Evolutionary conservation across 2,888 invertebrate species (phyloP).

Genomic region (Ormyrus thymus): DNA sequence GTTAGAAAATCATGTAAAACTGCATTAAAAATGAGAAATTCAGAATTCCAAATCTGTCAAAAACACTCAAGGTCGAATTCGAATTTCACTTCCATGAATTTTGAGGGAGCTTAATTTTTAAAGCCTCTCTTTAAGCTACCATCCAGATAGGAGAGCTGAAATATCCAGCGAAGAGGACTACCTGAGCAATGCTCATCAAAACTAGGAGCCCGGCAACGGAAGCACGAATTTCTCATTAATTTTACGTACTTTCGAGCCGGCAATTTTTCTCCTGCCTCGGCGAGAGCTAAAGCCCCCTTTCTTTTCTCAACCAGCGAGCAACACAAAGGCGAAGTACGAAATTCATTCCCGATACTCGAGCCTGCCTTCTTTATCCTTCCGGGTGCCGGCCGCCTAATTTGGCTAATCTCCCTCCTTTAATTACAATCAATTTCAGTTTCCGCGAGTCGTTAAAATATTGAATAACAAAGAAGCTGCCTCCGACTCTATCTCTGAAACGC

Average conservation of each 20-base stretch:
- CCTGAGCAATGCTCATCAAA: conserved; percentile 10
- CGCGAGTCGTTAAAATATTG: conserved; percentile 20
- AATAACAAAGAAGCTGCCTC: conserved; percentile 44
- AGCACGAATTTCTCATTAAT: conserved; percentile 32
- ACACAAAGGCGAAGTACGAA: not conserved
- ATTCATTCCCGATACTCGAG: conserved; percentile 28
- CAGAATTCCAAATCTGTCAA: not conserved
- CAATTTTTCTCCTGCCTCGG: not conserved
- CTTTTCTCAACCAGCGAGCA: not conserved
- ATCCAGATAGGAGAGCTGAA: not conserved
- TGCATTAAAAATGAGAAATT: too few species aligned
- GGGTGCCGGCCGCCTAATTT: conserved; percentile 10
- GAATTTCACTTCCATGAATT: not conserved
- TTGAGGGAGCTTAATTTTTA: conserved; percentile 2
- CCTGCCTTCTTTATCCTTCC: not conserved
- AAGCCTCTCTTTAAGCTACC: not conserved
- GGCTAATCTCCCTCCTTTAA: conserved; percentile 39
- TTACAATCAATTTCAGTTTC: conserved; percentile 41
- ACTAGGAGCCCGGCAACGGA: not conserved
- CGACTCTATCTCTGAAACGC: not conserved
- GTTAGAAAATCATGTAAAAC: too few species aligned
- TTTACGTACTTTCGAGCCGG: not conserved
- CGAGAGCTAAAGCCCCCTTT: not conserved
- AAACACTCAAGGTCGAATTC: not conserved
- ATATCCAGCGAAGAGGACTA: not conserved